Conservation (phyloP, 2,113 vertebrate species). For the Tetrax tetrax region DNA sequence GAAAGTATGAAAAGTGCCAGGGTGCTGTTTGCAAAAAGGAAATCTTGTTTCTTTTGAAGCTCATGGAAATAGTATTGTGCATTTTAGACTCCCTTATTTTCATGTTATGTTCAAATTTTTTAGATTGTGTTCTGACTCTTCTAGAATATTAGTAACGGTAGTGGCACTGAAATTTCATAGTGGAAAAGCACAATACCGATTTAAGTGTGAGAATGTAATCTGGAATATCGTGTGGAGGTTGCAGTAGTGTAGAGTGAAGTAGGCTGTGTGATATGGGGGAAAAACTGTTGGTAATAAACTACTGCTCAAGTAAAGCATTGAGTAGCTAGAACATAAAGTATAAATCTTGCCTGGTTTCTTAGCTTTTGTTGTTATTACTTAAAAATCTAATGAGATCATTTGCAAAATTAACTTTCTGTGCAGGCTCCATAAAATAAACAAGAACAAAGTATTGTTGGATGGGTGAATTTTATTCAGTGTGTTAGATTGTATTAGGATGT, state of each 20-base stretch:
- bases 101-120: neutral
- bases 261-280: neutral
- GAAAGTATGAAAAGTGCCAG: neutral
- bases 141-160: neutral
- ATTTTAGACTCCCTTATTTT: neutral
- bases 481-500: slow-evolving; percentile 31
- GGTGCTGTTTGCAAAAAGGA: neutral
- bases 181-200: neutral
- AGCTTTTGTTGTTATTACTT: slow-evolving; percentile 34
- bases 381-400: slow-evolving; percentile 55
- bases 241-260: neutral
- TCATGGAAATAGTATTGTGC: neutral
- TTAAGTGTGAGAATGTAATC: neutral
- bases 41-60: neutral
- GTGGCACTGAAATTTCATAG: neutral
- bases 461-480: slow-evolving; percentile 58
- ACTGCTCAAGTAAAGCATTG: neutral
- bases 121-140: neutral
- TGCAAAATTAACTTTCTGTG: slow-evolving; percentile 69
- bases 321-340: neutral
- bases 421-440: slow-evolving; percentile 64
- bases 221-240: neutral
- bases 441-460: slow-evolving; percentile 52
- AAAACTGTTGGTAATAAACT: neutral
- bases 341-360: slow-evolving; percentile 38